Base-by-base conservation (phyloP, 2,888 invertebrate species). In the Helicoverpa assulta region DNA sequence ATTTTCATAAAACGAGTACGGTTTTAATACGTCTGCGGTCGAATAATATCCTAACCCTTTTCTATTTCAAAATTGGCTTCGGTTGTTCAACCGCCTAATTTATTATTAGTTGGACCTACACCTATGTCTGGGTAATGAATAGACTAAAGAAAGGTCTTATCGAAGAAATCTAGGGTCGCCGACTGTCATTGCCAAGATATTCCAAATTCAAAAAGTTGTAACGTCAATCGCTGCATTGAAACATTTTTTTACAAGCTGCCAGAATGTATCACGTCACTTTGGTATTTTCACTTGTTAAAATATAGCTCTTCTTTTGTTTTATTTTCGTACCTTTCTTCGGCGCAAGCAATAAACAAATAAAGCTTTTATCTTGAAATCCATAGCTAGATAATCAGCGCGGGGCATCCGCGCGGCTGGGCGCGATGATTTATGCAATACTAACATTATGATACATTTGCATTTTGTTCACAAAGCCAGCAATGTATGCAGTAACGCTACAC, bases 1-100 rank as follows among this genome's bases (percentile, higher is more conserved):
- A 95, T 95, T 95, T 95, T 95, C 93, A 94, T 94, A 94, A 93
- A 95, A 94, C 91, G 91, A 93, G 88, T 90, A 91, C 91, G 88
- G 88, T 91, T 94, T 93, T 94, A 95, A 95, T 95, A 93, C 88
- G 92, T 93, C 92, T 92, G 91, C 90, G 85, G 89, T 82, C 86
- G 90, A 93, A 93, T 94, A 92, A 93, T 94, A 93, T 90, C 88
- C 88, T 86, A 88, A 90, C 92, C 95, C 93, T 92, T 37, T 93
- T 91, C 90, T 91, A 91, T 92, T 92, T 92, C 86, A 85, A 90
- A 94, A 93, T 92, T 92, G 91, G 92, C 85, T 91, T 87, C 86
- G 90, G 89, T 89, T 87, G 85, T 83, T 82, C 85, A 83, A 81
- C 84, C 80, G 80, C 82, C 83, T 86, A 89, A 85, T 87, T 86